Conservation (phyloP, 37 sponge, comb jelly and placozoan species). For the Oscarella lobularis region DNA sequence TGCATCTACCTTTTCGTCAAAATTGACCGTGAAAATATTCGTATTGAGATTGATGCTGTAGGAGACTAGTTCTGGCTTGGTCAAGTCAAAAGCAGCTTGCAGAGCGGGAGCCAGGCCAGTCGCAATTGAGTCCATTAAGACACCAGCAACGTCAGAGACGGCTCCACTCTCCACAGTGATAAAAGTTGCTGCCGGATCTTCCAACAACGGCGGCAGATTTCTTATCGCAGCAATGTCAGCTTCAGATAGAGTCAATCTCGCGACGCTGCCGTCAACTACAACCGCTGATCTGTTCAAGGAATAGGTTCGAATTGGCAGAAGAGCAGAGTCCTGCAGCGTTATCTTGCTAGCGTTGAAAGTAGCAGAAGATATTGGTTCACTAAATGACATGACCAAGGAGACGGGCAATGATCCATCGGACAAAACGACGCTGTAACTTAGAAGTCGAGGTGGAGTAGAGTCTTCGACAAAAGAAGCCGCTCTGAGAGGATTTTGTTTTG, state of each 20-base stretch:
- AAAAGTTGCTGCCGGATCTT: neutral
- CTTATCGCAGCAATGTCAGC: neutral
- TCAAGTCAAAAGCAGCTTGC: neutral
- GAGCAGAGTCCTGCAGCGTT: constrained; percentile 26
- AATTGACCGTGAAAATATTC: constrained; percentile 15
- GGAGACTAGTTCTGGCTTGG: neutral
- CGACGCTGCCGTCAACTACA: neutral
- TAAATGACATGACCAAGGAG: constrained; percentile 47
- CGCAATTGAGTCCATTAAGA: neutral
- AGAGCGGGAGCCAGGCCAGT: neutral
- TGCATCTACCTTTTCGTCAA: constrained; percentile 60
- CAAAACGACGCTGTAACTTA: neutral
- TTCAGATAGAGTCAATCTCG: neutral
- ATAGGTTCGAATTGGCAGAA: neutral
- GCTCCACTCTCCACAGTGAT: neutral
- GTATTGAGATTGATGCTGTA: neutral
- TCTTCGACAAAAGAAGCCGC: neutral
- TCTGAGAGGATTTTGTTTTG: neutral
- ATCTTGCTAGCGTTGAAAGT: constrained; percentile 27
- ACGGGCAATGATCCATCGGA: constrained; percentile 9
- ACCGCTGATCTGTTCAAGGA: neutral
- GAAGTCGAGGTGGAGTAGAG: neutral
- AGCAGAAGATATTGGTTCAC: constrained; percentile 56
- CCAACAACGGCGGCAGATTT: neutral
- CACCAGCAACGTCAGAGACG: neutral